These are phyloP conservation scores for Conistra vaccinii DNA, from an alignment of 2,888 invertebrate species.

Conservation along the genomic window DNA sequence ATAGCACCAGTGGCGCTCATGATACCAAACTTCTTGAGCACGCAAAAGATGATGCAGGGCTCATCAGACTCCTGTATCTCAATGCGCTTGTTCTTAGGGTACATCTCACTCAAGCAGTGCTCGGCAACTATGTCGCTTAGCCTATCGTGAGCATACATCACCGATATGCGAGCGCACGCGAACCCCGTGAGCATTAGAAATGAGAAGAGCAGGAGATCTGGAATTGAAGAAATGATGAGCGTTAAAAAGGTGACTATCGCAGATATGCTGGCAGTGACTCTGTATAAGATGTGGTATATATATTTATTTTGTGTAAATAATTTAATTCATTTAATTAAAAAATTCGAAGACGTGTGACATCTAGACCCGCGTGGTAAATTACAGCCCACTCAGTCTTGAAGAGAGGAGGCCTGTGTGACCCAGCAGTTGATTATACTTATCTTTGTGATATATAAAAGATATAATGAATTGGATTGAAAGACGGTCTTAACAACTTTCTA, in stretches of 20 bases:
- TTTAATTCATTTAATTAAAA: too few species aligned
- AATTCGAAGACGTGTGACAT: too few species aligned
- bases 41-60: conserved; percentile 86
- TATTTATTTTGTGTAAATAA: too few species aligned
- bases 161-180: conserved; percentile 79
- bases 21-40: conserved; percentile 85
- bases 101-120: conserved; percentile 85
- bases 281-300: neutral
- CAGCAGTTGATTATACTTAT: too few species aligned
- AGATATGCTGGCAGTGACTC: too few species aligned
- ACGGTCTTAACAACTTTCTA: too few species aligned
- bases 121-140: conserved; percentile 80
- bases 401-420: too few species aligned
- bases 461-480: too few species aligned
- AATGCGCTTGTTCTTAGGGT: conserved; percentile 77
- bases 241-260: neutral
- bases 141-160: conserved; percentile 87
- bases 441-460: too few species aligned
- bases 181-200: conserved; percentile 66
- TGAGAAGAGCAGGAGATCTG: conserved; percentile 65
- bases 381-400: too few species aligned
- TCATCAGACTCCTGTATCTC: conserved; percentile 85
- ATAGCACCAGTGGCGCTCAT: conserved; percentile 82
- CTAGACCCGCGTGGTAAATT: too few species aligned
- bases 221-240: conserved; percentile 5